These are phyloP conservation scores for Gerris buenoi DNA, from an alignment of 1,140 invertebrate genomes.

Conservation along the genomic window DNA sequence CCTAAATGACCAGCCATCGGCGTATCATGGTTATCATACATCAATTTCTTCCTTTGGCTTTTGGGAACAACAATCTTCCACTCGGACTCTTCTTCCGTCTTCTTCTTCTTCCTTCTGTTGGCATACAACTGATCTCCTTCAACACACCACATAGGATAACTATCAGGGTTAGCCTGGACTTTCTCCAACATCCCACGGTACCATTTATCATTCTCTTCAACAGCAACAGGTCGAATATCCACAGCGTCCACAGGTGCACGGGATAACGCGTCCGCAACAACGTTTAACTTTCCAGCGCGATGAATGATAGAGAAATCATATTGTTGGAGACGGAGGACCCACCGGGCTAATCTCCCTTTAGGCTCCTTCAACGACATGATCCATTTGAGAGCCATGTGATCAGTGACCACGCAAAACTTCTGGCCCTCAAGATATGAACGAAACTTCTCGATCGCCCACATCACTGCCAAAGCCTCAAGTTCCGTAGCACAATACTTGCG, in stretches of 20 bases:
- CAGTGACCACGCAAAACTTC: conserved; percentile 29
- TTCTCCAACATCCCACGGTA: not conserved
- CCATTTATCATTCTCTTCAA: conserved; percentile 1
- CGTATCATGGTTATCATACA: conserved; percentile 20
- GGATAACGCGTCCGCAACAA: conserved; percentile 12
- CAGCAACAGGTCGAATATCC: no score
- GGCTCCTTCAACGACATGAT: conserved; percentile 30
- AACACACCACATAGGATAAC: not conserved
- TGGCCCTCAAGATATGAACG: conserved; percentile 23
- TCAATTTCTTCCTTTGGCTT: conserved; percentile 15
- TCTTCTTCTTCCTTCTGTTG: not conserved
- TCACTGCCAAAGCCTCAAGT: no score
- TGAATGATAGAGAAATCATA: conserved; percentile 17
- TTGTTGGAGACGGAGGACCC: no score
- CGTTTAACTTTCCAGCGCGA: conserved; percentile 16
- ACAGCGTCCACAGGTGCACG: no score
- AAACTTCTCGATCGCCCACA: conserved; percentile 29
- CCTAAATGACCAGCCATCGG: conserved; percentile 27
- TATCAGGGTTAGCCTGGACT: not conserved
- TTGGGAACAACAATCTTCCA: conserved; percentile 25
- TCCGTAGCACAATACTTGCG: conserved; percentile 32
- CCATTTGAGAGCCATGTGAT: conserved; percentile 33
- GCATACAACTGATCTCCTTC: not conserved
- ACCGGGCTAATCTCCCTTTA: conserved; percentile 28
- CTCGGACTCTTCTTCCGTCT: not conserved